Evolutionary conservation across 2,888 invertebrate species (phyloP), one percentile per base, ranked within the genome.

Genomic region (Melangyna quadrimaculata): DNA sequence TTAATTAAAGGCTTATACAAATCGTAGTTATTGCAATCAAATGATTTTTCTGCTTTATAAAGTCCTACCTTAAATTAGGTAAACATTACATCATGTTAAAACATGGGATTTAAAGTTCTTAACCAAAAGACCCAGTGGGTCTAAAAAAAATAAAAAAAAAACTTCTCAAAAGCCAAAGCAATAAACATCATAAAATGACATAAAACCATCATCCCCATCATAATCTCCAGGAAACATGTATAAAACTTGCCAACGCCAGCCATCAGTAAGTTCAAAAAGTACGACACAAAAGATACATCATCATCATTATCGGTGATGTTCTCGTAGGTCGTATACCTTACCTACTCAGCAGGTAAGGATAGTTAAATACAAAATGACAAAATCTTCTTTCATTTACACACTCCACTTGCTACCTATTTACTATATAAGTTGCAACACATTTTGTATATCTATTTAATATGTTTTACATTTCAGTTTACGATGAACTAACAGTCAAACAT

Each of bases 301-400:
- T 65, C 81, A 71, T 63, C 63, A 48, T 40, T 8, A 43, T 48
- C 48, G 22, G 22, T 22, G 19, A 43, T 48, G 45, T 3, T 9
- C 19, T 12, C n/a, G 22, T 12, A 48, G 40, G 40, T 40, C n/a
- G 2, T 40, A 7, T n/a, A 14, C 37, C 7, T n/a, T 29, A 17
- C 17, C 8, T 32, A 22, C 48, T 55, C 51, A 35, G 57, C 57
- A 57, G 57, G 57, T 32, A 57, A 35, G 14, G 6, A 32, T 19
- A 27, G 19, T 35, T 51, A 67, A 51, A 51, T 19, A 67, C 32
- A 40, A 65, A 65, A 65, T 78, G 78, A 84, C 83, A 79, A 84
- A 84, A 84, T 84, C 84, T 75, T 84, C 79, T 79, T 84, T 69
- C 65, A 61, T 72, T 79, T 79, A 72, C 79, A 79, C 84, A 79